phyloP scores from a whole-genome alignment of 1,140 invertebrate species.

The Drosophila seguyi region DNA sequence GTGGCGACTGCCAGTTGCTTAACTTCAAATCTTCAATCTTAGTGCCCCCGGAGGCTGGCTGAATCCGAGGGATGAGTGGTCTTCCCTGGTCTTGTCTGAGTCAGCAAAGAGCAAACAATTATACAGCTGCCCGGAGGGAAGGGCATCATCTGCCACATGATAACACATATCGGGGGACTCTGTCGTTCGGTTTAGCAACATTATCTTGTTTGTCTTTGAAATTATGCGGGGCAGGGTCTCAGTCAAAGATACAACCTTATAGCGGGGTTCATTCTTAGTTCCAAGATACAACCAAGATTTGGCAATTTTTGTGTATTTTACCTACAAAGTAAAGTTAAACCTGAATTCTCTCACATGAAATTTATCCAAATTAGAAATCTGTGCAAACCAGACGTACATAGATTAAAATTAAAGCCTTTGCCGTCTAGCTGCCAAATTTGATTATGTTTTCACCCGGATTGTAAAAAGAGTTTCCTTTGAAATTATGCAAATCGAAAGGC shows the following conservation, averaged over 20 bases:
- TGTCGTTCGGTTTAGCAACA: conserved; percentile 11
- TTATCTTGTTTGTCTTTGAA: conserved; percentile 23
- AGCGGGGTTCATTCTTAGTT: conserved; percentile 1
- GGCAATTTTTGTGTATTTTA: background rate
- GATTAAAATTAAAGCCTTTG: conserved; percentile 2
- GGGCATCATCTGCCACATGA: conserved; percentile 44
- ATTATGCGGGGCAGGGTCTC: conserved; percentile 3
- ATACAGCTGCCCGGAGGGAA: conserved; percentile 23
- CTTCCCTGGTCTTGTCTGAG: conserved; percentile 27
- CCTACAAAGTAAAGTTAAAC: too few relatives aligned
- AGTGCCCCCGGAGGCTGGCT: conserved; percentile 2
- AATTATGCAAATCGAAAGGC: conserved; percentile 73
- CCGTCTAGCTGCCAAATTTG: conserved; percentile 18
- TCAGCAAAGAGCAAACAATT: conserved; percentile 52
- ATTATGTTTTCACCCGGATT: conserved; percentile 27
- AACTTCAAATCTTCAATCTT: conserved; percentile 21
- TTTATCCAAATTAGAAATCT: background rate
- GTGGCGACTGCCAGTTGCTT: conserved; percentile 42
- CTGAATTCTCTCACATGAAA: background rate
- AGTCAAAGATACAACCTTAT: background rate
- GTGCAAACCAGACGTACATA: background rate
- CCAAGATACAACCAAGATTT: background rate
- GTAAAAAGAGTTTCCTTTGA: conserved; percentile 44
- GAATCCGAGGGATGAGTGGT: conserved; percentile 39
- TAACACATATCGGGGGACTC: conserved; percentile 15